These are phyloP conservation scores for Hylomyscus alleni DNA, from an alignment of 2,797 vertebrate species.

Conservation along the genomic window DNA sequence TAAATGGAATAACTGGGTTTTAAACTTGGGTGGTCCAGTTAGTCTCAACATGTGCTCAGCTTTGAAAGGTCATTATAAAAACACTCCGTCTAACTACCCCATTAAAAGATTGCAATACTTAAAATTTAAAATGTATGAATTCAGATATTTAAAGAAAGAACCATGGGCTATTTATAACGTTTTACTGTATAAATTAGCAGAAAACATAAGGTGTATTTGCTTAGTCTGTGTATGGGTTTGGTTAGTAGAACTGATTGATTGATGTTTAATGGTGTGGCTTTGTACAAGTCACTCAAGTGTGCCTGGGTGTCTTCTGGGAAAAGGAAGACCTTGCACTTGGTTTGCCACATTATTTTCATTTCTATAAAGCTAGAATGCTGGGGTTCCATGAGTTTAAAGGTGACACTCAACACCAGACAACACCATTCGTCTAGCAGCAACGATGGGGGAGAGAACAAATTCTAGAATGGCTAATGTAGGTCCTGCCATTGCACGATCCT, in stretches of 20 bases:
- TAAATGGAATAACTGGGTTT: constrained; percentile 79
- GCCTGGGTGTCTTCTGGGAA: not conserved
- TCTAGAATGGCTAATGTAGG: not conserved
- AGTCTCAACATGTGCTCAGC: constrained; percentile 81
- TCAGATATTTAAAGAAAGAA: constrained; percentile 59
- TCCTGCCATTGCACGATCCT: not conserved
- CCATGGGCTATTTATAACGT: constrained; percentile 47
- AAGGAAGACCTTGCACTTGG: not conserved
- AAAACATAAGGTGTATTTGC: constrained; percentile 47
- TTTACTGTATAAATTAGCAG: constrained; percentile 37
- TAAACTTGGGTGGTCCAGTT: constrained; percentile 84
- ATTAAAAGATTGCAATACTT: constrained; percentile 68
- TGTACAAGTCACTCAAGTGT: not conserved
- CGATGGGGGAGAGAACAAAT: not conserved
- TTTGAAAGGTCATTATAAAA: constrained; percentile 82
- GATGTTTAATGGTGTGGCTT: constrained; percentile 12
- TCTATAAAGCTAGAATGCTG: not conserved
- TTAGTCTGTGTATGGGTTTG: not conserved
- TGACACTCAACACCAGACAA: not conserved
- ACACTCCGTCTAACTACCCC: constrained; percentile 64
- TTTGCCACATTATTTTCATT: not conserved
- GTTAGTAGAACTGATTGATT: not conserved
- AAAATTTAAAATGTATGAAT: constrained; percentile 55
- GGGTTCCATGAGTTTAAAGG: constrained; percentile 24
- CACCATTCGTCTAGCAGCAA: not conserved